These are phyloP conservation scores for Ennomos fuscantarius DNA, from an alignment of 2,888 invertebrate genomes.

Conservation along the genomic window DNA sequence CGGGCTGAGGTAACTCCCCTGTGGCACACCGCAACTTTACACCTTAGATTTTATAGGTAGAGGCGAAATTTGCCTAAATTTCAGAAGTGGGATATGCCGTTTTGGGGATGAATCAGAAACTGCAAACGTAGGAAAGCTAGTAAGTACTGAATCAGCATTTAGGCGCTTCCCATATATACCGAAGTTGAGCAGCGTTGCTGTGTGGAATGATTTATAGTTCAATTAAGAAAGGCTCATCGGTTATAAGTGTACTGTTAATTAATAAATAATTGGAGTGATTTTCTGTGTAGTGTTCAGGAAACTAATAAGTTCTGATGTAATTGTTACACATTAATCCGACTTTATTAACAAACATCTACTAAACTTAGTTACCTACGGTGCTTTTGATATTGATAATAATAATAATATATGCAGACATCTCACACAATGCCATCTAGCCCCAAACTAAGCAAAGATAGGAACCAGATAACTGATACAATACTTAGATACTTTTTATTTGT, in stretches of 20 bases:
- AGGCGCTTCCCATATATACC: constrained; percentile 68
- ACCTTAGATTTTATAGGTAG: constrained; percentile 41
- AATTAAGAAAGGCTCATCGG: constrained; percentile 73
- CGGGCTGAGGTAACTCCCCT: constrained; percentile 52
- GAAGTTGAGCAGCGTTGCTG: constrained; percentile 63
- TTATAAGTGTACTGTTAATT: constrained; percentile 56
- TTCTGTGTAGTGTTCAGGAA: constrained; percentile 8
- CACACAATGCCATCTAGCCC: too few species aligned
- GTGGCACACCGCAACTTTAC: constrained; percentile 38
- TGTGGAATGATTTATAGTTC: constrained; percentile 77
- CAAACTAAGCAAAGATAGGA: too few species aligned
- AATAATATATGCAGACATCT: too few species aligned
- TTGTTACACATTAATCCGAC: too few species aligned
- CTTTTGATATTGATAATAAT: too few species aligned
- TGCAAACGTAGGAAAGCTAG: constrained; percentile 73
- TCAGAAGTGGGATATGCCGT: constrained; percentile 40
- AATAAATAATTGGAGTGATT: constrained; percentile 37
- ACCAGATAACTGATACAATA: too few species aligned
- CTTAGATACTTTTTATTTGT: too few species aligned
- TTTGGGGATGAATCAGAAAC: constrained; percentile 48
- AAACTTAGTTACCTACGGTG: too few species aligned
- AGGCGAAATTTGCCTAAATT: constrained; percentile 41
- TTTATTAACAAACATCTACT: too few species aligned
- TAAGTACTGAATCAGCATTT: constrained; percentile 77
- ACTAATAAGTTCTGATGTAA: too few species aligned